Evolutionary conservation across 2,888 invertebrate genomes (phyloP).

Genomic region (Lochmaea capreae): DNA sequence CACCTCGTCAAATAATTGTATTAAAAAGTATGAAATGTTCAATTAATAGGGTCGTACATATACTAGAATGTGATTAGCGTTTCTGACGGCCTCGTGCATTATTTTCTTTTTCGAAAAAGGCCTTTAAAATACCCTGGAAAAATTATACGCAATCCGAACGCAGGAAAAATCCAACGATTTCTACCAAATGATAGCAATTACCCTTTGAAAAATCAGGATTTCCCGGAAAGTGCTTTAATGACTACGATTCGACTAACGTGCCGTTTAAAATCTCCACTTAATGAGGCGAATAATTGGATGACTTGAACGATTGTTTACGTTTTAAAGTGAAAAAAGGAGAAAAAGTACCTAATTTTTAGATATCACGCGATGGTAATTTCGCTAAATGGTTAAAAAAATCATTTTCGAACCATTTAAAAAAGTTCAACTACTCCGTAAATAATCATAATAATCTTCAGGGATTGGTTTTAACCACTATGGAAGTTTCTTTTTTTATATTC

Average conservation of each 20-base stretch:
- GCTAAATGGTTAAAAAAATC: background rate
- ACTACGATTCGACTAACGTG: slow-evolving; percentile 23
- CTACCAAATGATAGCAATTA: slow-evolving; percentile 31
- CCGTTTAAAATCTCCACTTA: slow-evolving; percentile 30
- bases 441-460: too few relatives aligned
- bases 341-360: slow-evolving; percentile 25
- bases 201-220: slow-evolving; percentile 35
- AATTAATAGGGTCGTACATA: too few relatives aligned
- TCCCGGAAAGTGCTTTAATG: slow-evolving; percentile 30
- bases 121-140: slow-evolving; percentile 19
- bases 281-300: slow-evolving; percentile 34
- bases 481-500: too few relatives aligned
- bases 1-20: too few relatives aligned
- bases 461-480: too few relatives aligned
- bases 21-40: too few relatives aligned
- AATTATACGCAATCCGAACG: slow-evolving; percentile 20
- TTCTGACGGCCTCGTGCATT: background rate
- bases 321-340: slow-evolving; percentile 21
- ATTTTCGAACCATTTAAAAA: background rate
- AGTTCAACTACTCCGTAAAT: too few relatives aligned
- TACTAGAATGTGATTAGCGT: background rate
- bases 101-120: background rate
- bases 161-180: slow-evolving; percentile 25
- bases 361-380: background rate
- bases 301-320: slow-evolving; percentile 29